Evolutionary conservation across 1,140 invertebrate genomes (phyloP), one percentile per base, ranked within the genome.

Genomic region (Polypedilum vanderplanki): DNA sequence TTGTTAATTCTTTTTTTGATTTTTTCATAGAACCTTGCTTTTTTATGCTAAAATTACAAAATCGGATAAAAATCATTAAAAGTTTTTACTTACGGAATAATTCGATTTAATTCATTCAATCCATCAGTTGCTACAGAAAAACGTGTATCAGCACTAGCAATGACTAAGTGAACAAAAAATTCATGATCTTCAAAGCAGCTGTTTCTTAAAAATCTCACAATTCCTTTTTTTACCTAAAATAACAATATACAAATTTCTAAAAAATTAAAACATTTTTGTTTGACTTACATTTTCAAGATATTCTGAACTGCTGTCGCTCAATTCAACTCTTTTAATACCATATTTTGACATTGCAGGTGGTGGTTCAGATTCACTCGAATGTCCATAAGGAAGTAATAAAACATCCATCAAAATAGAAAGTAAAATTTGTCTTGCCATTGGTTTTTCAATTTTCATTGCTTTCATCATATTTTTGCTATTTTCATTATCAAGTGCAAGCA

Each of bases 301-400:
- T 78, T 96, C 93, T n/a, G 93, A 88, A 75, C 88, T 89, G 76
- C 90, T 85, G 24, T 90, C 87, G 79, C 86, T 88, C 73, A 90
- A 89, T 10, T 90, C 89, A 3, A 95, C 88, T 76, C 92, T 86
- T 82, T 93, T 94, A 79, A 92, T 93, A 15, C 90, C 88, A 78
- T 89, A 87, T 77, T 90, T 86, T 81, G 90, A 93, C 83, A 97
- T 87, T 1, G 93, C 93, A 41, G 93, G 88, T 33, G 94, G 94
- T 17, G 93, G 88, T 73, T 81, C 81, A 67, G 80, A 79, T 0
- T 83, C 81, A 74, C 79, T 78, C 33, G 81, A 82, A 0, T 85
- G 94, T 91, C 91, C 91, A 83, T 96, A 97, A 57, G 94, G 93
- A 24, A 97, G 82, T 3, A 97, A 81, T 3, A 97, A 81, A 33